Evolutionary conservation across 2,113 vertebrate genomes (phyloP).

Genomic region (Rhinoptilus africanus): DNA sequence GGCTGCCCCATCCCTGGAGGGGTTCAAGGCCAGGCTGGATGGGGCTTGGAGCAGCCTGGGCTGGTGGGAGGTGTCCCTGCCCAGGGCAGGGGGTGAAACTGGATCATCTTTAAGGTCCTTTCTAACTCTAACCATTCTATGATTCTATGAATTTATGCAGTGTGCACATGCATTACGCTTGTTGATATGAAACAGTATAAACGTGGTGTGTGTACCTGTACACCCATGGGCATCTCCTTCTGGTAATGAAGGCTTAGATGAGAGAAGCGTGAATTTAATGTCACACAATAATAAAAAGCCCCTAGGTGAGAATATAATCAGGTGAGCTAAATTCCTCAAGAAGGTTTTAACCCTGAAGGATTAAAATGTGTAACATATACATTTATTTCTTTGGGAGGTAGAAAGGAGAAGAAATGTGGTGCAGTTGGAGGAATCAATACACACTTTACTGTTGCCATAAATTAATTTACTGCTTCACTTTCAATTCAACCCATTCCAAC

Average conservation of each 20-base stretch:
- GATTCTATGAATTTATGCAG: background rate
- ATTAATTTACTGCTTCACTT: background rate
- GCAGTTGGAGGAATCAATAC: background rate
- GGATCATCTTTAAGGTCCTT: no score
- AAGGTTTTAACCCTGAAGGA: background rate
- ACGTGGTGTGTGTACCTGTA: background rate
- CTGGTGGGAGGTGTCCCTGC: background rate
- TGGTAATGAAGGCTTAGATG: background rate
- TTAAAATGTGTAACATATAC: background rate
- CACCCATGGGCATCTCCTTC: background rate
- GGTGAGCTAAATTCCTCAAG: background rate
- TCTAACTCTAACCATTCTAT: background rate
- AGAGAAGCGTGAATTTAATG: background rate
- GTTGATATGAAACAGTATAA: background rate
- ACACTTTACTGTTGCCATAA: background rate
- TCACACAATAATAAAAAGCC: background rate
- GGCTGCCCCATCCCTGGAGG: background rate
- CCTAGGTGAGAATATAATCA: background rate
- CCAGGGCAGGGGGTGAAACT: background rate
- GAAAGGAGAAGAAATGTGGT: background rate
- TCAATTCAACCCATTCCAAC: background rate
- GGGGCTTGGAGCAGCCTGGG: background rate
- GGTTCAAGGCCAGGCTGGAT: background rate
- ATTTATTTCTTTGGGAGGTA: background rate
- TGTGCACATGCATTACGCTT: rapidly evolving